Percentiles rank a stretch among this genome's conserved stretches.
These are phyloP conservation scores for Minunthozetes semirufus DNA, from an alignment of 2,888 invertebrate genomes.

Conservation along the genomic window DNA sequence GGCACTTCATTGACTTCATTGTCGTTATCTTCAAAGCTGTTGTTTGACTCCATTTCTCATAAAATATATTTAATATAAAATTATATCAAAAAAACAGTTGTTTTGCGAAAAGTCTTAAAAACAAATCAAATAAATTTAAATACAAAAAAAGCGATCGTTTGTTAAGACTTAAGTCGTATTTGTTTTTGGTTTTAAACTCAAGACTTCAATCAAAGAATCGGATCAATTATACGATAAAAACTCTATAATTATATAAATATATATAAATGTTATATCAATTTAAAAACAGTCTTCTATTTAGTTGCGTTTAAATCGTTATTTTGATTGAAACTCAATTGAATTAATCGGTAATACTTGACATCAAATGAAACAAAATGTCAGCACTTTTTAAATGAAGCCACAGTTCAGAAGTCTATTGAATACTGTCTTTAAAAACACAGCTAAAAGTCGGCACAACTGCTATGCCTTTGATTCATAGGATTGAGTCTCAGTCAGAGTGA, in stretches of 20 bases:
- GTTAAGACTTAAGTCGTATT: no score
- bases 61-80: not conserved
- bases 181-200: no score
- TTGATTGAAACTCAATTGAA: not conserved
- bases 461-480: no score
- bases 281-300: not conserved
- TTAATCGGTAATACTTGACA: not conserved
- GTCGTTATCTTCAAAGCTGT: not conserved
- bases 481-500: no score
- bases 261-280: not conserved
- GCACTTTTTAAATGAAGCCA: not conserved
- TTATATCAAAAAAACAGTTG: not conserved
- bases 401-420: not conserved
- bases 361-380: constrained; percentile 4
- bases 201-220: no score
- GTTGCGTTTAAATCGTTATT: not conserved
- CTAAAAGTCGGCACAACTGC: no score
- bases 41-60: not conserved
- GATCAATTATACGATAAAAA: no score
- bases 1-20: not conserved
- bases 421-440: not conserved
- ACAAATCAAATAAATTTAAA: not conserved
- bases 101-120: not conserved
- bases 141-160: no score
- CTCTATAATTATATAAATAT: no score